These are phyloP conservation scores for Pangasius mekongensis DNA, from an alignment of 2,797 vertebrate genomes.

Conservation along the genomic window DNA sequence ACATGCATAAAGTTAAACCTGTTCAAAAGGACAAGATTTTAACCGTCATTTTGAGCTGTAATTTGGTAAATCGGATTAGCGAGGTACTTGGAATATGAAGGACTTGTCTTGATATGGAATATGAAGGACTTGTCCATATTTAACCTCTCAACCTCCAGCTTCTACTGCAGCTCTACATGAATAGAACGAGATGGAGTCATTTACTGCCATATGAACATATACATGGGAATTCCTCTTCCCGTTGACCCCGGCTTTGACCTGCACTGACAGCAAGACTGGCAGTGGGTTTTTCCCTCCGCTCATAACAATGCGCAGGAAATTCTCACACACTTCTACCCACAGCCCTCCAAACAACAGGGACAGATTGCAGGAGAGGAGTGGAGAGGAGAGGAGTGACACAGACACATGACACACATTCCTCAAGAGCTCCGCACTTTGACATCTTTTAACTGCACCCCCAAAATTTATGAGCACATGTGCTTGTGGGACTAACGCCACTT, in stretches of 20 bases:
- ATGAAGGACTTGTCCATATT: background rate
- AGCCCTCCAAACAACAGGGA: background rate
- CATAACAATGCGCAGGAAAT: conserved; percentile 43
- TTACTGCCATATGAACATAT: background rate
- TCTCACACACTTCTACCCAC: conserved; percentile 35
- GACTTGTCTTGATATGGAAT: background rate
- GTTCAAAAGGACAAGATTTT: background rate
- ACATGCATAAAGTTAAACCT: background rate
- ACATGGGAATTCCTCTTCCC: background rate
- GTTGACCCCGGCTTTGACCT: background rate
- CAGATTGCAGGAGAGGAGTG: conserved; percentile 18
- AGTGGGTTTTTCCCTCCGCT: conserved; percentile 20
- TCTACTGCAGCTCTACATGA: background rate
- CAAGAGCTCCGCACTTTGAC: conserved; percentile 15
- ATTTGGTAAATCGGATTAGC: background rate
- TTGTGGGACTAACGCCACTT: conserved; percentile 8
- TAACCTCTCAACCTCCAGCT: background rate
- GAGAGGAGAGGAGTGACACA: conserved; percentile 10
- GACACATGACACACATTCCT: conserved; percentile 31
- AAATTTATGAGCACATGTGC: conserved; percentile 34
- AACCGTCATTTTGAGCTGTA: no score
- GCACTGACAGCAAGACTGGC: conserved; percentile 25
- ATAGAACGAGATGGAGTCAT: background rate
- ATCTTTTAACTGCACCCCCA: conserved; percentile 6
- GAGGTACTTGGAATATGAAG: background rate